Base-by-base conservation (phyloP, 92 coral and sea anemone genomes). In the Zoanthus gigantus region DNA sequence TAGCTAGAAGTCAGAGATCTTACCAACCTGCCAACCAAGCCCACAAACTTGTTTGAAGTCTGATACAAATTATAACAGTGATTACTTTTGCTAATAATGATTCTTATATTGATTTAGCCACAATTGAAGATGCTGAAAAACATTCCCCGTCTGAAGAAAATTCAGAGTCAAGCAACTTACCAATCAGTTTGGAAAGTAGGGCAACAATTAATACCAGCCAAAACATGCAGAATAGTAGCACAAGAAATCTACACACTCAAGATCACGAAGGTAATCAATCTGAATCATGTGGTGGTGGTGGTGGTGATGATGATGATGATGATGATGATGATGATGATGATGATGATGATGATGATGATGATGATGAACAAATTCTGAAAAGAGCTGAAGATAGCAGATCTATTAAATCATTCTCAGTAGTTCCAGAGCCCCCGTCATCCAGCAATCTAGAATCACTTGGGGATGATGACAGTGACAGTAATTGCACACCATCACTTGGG, bases 371-470 rank as follows among this genome's bases (percentile, higher is more conserved):
- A 42, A 52, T 16, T 58, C 57, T 61, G 9, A 15, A 28, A 10
- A 45, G 16, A n/a, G 48, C 2, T 18, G 31, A 7, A 83, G 48
- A 58, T 44, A 60, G 34, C 11, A 75, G 18, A 57, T 17, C 46
- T 12, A 16, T 28, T 14, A 57, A 68, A 56, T 47, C 18, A 12
- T 84, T 68, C 60, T 80, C 90, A 12, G 9, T 85, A 23, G 85
- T 94, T 16, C 93, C 96, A 65, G 96, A 94, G 7, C 94, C 96
- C 17, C 96, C 93, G 0, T 92, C 93, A 15, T 84, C 91, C 23
- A 80, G 88, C 14, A 92, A 82, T 68, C 79, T 92, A 18, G 78
- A 56, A 4, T 87, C 90, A 23, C 78, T 89, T n/a, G 87, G 57
- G 13, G 91, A 92, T 52, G 92, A 89, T 30, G 93, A 89, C 56